Percentiles rank a stretch among this genome's conserved stretches.
Evolutionary conservation across 2,797 vertebrate genomes (phyloP).

Genomic region (Microhierax caerulescens): DNA sequence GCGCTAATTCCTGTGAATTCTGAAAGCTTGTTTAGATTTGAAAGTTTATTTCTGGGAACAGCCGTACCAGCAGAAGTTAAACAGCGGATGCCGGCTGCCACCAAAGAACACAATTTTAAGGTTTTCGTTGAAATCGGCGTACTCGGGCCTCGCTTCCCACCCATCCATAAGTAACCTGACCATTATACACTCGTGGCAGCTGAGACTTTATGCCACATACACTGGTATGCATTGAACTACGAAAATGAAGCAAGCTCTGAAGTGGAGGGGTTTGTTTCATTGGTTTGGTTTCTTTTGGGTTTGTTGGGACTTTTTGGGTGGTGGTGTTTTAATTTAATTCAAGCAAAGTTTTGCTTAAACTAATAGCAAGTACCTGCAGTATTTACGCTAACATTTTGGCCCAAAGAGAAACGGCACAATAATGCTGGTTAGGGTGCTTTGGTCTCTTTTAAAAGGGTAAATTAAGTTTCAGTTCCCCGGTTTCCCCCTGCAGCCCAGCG

Average conservation of each 20-base stretch:
- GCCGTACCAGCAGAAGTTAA: neutral
- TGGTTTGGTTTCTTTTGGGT: neutral
- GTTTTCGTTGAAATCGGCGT: neutral
- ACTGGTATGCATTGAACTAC: neutral
- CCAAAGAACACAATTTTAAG: neutral
- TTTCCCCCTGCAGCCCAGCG: neutral
- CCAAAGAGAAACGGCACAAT: neutral
- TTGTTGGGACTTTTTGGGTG: neutral
- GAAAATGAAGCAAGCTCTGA: neutral
- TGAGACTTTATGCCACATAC: accelerated
- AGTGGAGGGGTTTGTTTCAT: neutral
- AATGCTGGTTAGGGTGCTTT: neutral
- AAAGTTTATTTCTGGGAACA: neutral
- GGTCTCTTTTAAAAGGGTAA: neutral
- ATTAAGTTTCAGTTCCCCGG: accelerated
- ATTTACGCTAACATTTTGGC: neutral
- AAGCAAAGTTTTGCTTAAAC: neutral
- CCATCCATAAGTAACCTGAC: neutral
- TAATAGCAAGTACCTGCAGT: neutral
- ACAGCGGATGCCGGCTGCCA: neutral
- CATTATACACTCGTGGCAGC: neutral
- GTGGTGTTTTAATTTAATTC: neutral
- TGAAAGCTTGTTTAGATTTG: neutral
- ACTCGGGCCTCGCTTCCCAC: neutral
- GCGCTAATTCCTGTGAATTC: neutral